Base-by-base conservation (phyloP, 1,140 invertebrate genomes). In the Caenorhabditis brenneri region DNA sequence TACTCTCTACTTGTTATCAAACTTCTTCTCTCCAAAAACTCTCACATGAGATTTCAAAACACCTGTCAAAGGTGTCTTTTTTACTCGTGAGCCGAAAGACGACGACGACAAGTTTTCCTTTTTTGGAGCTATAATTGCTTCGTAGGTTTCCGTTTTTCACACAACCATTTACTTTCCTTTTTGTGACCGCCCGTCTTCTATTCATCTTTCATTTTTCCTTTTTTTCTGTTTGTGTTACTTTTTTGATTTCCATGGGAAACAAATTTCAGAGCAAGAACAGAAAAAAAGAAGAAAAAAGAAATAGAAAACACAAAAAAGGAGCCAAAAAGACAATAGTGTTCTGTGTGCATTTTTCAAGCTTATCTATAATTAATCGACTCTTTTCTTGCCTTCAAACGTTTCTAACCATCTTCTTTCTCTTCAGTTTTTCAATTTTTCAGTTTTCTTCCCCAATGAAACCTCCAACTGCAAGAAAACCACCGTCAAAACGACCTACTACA, bases 141-240 rank as follows among this genome's bases (percentile, higher is more conserved):
- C 36, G 65, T 42, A 74, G 65, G 65, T 42, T 74, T 74, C 36
- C 65, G 65, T 74, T 74, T 65, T 74, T 74, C 65, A 74, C 65
- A 74, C 65, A 42, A 74, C 33, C 65, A 29, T 74, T 42, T 74
- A 74, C 65, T 31, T 65, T 65, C 58, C 36, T 74, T 74, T 74
- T 74, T 74, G 9, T 10, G n/a, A 4, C 65, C 27, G 29, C 58
- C 29, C 29, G 58, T 65, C 22, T 58, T 58, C 29, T 65, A 36
- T 42, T 36, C 16, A 2, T 27, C 15, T 65, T 65, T 24, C 10
- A 12, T 55, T n/a, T 29, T 55, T 15, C 15, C 5, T 55, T 51
- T 12, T 4, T 12, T 51, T 51, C 22, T 51, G 19, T 16, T n/a
- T n/a, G 19, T 51, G 24, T 55, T 55, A 55, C 53, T 55, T 10